These are phyloP conservation scores for Zoanthus solanderi DNA, from an alignment of 92 coral and sea anemone genomes.

Conservation along the genomic window DNA sequence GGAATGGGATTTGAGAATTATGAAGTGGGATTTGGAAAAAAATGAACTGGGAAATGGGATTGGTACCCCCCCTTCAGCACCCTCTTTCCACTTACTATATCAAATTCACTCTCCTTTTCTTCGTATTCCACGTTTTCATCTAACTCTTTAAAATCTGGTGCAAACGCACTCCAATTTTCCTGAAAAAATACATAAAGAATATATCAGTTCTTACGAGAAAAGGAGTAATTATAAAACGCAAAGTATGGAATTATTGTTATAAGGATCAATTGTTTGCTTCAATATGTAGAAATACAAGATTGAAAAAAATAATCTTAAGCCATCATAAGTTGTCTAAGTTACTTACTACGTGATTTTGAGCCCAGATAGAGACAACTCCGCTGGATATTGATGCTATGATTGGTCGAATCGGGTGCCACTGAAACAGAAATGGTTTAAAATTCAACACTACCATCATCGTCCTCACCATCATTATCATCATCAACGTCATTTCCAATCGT, in stretches of 20 bases:
- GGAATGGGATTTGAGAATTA: too few species aligned
- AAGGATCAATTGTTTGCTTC: neutral
- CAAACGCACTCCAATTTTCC: conserved; percentile 99
- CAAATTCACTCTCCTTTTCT: conserved; percentile 98
- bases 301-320: too few species aligned
- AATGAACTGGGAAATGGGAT: too few species aligned
- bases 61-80: too few species aligned
- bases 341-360: conserved; percentile 98
- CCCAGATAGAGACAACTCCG: conserved; percentile 99
- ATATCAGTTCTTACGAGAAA: neutral
- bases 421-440: neutral
- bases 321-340: too few species aligned
- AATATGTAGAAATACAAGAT: neutral
- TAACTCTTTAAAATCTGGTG: conserved; percentile 98
- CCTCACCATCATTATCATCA: neutral
- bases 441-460: neutral
- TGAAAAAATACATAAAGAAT: conserved; percentile 20
- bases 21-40: too few species aligned
- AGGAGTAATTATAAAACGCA: neutral
- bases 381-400: conserved; percentile 98
- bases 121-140: conserved; percentile 99
- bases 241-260: neutral
- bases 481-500: neutral
- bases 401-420: conserved; percentile 99
- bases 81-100: conserved; percentile 78